Evolutionary conservation across 2,888 invertebrate species (phyloP).

Genomic region (Penaeus monodon): DNA sequence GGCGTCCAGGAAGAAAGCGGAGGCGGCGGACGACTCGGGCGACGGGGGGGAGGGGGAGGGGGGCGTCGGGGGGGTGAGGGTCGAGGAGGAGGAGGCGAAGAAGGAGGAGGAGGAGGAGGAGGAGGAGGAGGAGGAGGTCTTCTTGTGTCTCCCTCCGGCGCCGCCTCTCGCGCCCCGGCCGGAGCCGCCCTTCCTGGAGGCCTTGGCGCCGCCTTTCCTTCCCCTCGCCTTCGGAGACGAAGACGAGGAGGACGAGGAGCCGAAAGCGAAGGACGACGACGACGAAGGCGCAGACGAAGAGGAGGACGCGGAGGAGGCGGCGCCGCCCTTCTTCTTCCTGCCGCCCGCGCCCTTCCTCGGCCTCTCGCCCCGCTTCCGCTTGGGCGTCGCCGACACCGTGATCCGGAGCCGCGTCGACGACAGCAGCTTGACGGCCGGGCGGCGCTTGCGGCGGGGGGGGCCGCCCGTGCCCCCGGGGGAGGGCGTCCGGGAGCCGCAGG

Average conservation of each 20-base stretch:
- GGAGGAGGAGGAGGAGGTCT: neutral
- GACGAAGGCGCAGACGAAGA: too few relatives aligned
- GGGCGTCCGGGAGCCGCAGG: conserved; percentile 24
- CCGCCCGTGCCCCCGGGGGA: conserved; percentile 5
- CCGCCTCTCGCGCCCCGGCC: too few relatives aligned
- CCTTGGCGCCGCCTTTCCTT: neutral
- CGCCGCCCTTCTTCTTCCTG: too few relatives aligned
- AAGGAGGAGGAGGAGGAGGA: conserved; percentile 10
- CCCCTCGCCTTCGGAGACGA: too few relatives aligned
- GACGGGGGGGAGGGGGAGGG: conserved; percentile 41
- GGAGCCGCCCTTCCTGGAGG: conserved; percentile 4
- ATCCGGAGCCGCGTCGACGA: conserved; percentile 51
- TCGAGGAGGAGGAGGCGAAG: neutral
- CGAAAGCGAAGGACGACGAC: too few relatives aligned
- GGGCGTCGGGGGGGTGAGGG: conserved; percentile 32
- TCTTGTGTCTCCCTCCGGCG: neutral
- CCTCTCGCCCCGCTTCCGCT: too few relatives aligned
- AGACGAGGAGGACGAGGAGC: too few relatives aligned
- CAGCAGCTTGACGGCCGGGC: conserved; percentile 53
- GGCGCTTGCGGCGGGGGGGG: conserved; percentile 36
- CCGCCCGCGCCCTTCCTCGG: too few relatives aligned
- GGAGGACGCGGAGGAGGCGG: too few relatives aligned
- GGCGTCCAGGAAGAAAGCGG: conserved; percentile 33
- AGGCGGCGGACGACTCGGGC: conserved; percentile 20
- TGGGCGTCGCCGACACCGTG: conserved; percentile 24